Evolutionary conservation across 2,113 vertebrate species (phyloP), one percentile per base, ranked within the genome.

Genomic region (Ondatra zibethicus): DNA sequence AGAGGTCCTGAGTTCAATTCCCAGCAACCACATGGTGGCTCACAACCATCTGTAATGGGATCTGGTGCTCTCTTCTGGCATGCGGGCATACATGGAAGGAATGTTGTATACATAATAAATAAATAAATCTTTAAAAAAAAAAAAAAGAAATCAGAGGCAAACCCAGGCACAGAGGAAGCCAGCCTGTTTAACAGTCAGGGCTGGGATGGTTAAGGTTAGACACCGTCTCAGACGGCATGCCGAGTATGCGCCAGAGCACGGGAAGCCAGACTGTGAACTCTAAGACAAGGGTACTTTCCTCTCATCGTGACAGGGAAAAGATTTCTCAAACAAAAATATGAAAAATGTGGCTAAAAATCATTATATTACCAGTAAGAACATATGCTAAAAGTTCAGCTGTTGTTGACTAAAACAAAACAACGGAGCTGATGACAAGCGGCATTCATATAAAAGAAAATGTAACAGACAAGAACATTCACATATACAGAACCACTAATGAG

Each of bases 251-350:
- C 68, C 63, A 63, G 78, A 92, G 70, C 31, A 58, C 52, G 25
- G n/a, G 80, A 93, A 92, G 50, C 33, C 58, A 93, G 76, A 72
- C 5, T 66, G 17, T 52, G 92, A 80, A 36, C 39, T 75, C 73
- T 92, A 55, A 73, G 50, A 96, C 6, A 17, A 89, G 55, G 88
- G 76, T 75, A 89, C 73, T 66, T 88, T 89, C 65, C 27, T 70
- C 47, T 63, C 45, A 50, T 1, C 78, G 7, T n/a, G 63, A 68
- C 50, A 55, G 45, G 52, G 45, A 58, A 87, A 87, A 45, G 33
- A 88, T 89, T 86, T 89, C 84, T 86, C 73, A 88, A 73, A 94
- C 55, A 73, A 88, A 97, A 65, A 93, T 70, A 88, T 7, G 9
- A 47, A 68, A 88, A 77, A 12, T 85, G 61, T 19, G 12, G 55